Base-by-base conservation (phyloP, 2,888 invertebrate genomes). In the Tenthredo scrophulariae region DNA sequence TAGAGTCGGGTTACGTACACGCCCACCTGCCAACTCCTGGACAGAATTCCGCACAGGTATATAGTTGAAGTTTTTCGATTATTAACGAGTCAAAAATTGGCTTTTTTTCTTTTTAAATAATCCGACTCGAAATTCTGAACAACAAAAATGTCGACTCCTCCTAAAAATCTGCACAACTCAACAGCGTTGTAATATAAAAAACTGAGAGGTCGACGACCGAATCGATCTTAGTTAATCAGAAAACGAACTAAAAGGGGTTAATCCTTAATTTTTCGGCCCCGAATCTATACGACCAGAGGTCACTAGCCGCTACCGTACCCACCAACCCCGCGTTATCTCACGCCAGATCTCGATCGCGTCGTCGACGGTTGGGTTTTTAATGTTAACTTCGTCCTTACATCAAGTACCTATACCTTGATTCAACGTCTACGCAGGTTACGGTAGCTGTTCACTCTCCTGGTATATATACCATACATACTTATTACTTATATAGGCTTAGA, bases 311-410 rank as follows among this genome's bases (percentile, higher is more conserved):
- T 54, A 46, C 26, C 33, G n/a, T 18, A 33, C 4, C 18, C 5
- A 50, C n/a, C 79, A 26, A 58, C n/a, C 40, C 58, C n/a, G 1
- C 0, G 7, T 58, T 80, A 80, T 80, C 80, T 80, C 80, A 80
- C 80, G 80, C 40, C 40, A 80, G 22, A 80, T 80, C 80, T 62
- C 80, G 33, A 80, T 80, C 62, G 58, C 37, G 40, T 37, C 80
- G 22, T 40, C 50, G 54, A 26, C 50, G 50, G n/a, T 77, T 77
- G 33, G 29, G 9, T 54, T 40, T 10, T 46, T 77, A 54, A 50
- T 33, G 29, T 77, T 33, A 77, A 46, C 54, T 77, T 77, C 40
- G 74, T 74, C 74, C 74, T 74, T 74, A 74, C 74, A 74, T 74
- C 22, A 43, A 43, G 43, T 43, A 29, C 13, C 13, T 10, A n/a